Evolutionary conservation across 2,113 vertebrate species (phyloP).

Genomic region (Phalacrocorax pelagicus): DNA sequence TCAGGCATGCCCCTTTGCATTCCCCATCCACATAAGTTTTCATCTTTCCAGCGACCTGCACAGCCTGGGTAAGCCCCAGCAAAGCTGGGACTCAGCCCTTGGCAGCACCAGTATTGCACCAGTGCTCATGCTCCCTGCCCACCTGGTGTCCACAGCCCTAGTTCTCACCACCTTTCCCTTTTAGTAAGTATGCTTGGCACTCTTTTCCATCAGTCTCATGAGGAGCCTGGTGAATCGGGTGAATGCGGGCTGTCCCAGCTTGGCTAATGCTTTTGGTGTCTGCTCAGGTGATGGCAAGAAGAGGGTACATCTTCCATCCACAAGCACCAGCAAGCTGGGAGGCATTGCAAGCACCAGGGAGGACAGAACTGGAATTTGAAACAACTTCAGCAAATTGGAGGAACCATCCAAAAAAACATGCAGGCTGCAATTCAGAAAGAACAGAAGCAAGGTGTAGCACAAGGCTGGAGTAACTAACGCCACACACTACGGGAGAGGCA

Average conservation of each 20-base stretch:
- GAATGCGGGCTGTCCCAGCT: accelerated
- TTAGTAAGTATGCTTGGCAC: background rate
- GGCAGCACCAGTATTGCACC: background rate
- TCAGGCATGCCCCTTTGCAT: background rate
- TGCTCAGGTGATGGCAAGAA: background rate
- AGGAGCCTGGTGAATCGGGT: background rate
- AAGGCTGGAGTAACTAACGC: background rate
- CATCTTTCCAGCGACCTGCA: background rate
- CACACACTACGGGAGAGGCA: background rate
- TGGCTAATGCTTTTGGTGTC: background rate
- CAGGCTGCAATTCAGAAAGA: background rate
- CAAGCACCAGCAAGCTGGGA: background rate
- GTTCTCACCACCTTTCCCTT: background rate
- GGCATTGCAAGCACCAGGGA: background rate
- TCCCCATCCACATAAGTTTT: accelerated
- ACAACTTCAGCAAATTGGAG: background rate
- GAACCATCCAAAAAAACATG: background rate
- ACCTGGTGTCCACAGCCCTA: background rate
- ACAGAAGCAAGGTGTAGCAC: background rate
- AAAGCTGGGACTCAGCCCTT: background rate
- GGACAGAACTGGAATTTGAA: background rate
- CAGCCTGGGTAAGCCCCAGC: background rate
- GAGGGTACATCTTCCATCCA: background rate
- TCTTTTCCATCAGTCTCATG: background rate
- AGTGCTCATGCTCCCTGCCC: background rate